phyloP scores from a whole-genome alignment of 1,140 invertebrate genomes.

The Drosophila rufa region DNA sequence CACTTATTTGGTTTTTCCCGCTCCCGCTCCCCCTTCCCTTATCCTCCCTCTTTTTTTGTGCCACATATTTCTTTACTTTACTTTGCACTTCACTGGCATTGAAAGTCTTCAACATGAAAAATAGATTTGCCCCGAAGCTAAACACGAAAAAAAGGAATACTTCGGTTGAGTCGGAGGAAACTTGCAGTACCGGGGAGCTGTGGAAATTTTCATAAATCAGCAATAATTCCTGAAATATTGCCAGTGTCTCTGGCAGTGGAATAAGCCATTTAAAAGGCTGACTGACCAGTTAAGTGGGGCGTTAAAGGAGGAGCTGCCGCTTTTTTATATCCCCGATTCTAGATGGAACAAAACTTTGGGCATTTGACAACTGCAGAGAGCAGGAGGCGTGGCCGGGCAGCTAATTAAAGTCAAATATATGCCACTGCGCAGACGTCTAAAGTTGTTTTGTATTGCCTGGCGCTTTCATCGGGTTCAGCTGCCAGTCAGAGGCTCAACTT shows the following conservation, averaged over 20 bases:
- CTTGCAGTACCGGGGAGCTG: slow-evolving; percentile 29
- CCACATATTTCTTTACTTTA: slow-evolving; percentile 64
- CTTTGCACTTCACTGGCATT: slow-evolving; percentile 56
- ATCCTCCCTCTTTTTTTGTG: slow-evolving; percentile 5
- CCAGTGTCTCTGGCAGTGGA: slow-evolving; percentile 64
- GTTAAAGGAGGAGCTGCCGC: slow-evolving; percentile 19
- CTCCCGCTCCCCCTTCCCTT: too few species aligned
- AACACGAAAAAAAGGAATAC: slow-evolving; percentile 23
- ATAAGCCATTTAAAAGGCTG: slow-evolving; percentile 61
- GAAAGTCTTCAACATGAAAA: slow-evolving; percentile 77
- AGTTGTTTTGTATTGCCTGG: slow-evolving; percentile 71
- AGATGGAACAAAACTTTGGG: slow-evolving; percentile 39
- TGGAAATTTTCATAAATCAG: slow-evolving; percentile 77
- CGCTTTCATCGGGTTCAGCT: slow-evolving; percentile 47
- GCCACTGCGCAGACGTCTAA: slow-evolving; percentile 73
- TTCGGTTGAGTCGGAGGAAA: slow-evolving; percentile 28
- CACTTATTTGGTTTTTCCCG: slow-evolving; percentile 64
- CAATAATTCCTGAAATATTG: slow-evolving; percentile 70
- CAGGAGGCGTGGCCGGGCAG: slow-evolving; percentile 45
- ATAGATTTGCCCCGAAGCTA: slow-evolving; percentile 69
- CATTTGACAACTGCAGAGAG: slow-evolving; percentile 57
- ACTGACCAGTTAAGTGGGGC: slow-evolving; percentile 42
- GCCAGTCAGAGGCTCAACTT: slow-evolving; percentile 74
- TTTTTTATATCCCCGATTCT: slow-evolving; percentile 8
- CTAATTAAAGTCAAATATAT: slow-evolving; percentile 77